phyloP scores from a whole-genome alignment of 2,797 vertebrate genomes.

The Tragelaphus eurycerus region DNA sequence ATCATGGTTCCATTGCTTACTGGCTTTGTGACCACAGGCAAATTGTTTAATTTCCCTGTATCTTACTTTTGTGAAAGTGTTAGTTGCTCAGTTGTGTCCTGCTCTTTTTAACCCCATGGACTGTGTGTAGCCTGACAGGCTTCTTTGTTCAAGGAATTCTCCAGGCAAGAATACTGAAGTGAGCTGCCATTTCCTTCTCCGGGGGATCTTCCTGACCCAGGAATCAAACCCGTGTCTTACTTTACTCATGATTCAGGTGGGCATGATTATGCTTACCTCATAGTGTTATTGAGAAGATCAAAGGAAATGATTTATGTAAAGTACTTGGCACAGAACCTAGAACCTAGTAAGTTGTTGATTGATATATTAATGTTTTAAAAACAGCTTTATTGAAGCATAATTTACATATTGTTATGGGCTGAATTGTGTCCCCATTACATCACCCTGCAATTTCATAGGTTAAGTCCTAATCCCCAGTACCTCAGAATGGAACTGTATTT shows the following conservation, averaged over 20 bases:
- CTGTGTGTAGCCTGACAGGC: background rate
- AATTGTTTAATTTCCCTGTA: background rate
- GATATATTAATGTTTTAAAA: background rate
- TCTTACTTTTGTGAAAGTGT: background rate
- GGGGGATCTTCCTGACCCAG: background rate
- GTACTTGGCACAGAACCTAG: background rate
- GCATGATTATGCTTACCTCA: background rate
- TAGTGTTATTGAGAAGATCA: background rate
- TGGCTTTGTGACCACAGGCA: background rate
- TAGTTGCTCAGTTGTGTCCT: background rate
- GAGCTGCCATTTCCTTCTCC: background rate
- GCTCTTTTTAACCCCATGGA: background rate
- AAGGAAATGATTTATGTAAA: background rate
- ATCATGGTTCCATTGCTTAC: background rate
- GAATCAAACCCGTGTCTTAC: background rate
- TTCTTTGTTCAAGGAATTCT: background rate
- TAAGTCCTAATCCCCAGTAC: background rate
- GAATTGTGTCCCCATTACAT: background rate
- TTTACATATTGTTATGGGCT: background rate
- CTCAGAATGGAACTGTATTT: background rate
- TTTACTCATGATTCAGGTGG: background rate
- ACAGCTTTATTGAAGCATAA: background rate
- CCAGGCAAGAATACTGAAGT: background rate
- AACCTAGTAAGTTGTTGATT: background rate
- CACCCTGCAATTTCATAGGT: background rate